Base-by-base conservation (phyloP, 1,140 invertebrate genomes). In the Colletes gigas region DNA sequence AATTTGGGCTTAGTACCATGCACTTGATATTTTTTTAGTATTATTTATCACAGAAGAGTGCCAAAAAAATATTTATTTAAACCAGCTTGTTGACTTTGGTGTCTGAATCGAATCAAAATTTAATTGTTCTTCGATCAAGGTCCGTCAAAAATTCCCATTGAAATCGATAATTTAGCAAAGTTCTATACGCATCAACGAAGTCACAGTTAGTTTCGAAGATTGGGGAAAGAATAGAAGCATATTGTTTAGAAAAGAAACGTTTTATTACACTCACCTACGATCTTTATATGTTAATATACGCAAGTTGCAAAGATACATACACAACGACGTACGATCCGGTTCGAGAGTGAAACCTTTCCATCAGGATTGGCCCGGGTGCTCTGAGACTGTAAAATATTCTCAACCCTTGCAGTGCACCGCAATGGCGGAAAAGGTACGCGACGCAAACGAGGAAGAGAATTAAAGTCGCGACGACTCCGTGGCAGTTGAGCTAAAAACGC, bases 221-320 rank as follows among this genome's bases (percentile, higher is more conserved):
- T 12, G 15, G 59, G 12, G 14, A 81, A 57, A 15, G 59, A 41
- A 52, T 30, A 30, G 39, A 12, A 59, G 72, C 39, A 47, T 19
- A 15, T 50, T 50, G 8, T 21, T 74, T 87, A 80, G 30, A 90
- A 90, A 90, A 89, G 78, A 87, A 92, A 91, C 88, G 82, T 80
- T 92, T 92, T 91, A 88, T 91, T 92, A 92, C 89, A 91, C 85
- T 82, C 83, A 92, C 70, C 90, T 92, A 92, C 85, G 71, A 86
- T 83, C 81, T 86, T 83, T 88, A 91, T 86, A 90, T 86, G 77
- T 78, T 84, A 84, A 87, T 85, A 87, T 85, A 84, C 72, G 82
- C 60, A 84, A 78, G 57, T 83, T 55, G 60, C 72, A 76, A 83
- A 77, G 69, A 79, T 82, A 84, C 76, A 84, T 80, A 76, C 73